Base-by-base conservation (phyloP, 1,140 invertebrate species). In the Charaxes varanes region DNA sequence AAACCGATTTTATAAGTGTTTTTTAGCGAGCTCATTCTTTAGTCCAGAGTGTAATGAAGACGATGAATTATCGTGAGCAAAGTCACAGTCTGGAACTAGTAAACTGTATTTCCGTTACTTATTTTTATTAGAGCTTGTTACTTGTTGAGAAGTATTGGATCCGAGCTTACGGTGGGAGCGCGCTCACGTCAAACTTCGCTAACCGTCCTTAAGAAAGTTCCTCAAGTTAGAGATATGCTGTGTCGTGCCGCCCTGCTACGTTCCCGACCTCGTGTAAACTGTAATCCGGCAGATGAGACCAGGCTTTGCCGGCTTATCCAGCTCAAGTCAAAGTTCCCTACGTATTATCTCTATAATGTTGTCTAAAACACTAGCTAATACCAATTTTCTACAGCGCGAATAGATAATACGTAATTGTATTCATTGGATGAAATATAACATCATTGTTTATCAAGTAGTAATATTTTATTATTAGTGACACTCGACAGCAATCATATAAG, bases 131-230 rank as follows among this genome's bases (percentile, higher is more conserved):
- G 55, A 63, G 62, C 48, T 73, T 65, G 61, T 68, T 69, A 62
- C 53, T 72, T 63, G 62, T 72, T 73, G 54, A 56, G 38, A 61
- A 74, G 68, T 73, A 71, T 68, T 57, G 58, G 58, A 77, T 71
- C 70, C 72, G 54, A 66, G 76, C 68, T 80, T 80, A 80, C 59
- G 57, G 59, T 62, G 58, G 47, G 48, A 63, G 62, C 64, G 71
- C 67, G 64, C 69, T 65, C 63, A 76, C 65, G 71, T 78, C 71
- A 68, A 82, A 82, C 69, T 82, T 82, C 52, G 61, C 60, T 66
- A 79, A 82, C 74, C 71, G 67, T 62, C 69, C 69, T 74, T 73
- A 79, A 78, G 71, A 76, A 78, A 82, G 71, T 82, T 79, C 49
- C 65, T 69, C 69, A 65, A 60, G 58, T 69, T 61, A 51, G 62